phyloP scores from a whole-genome alignment of 2,797 vertebrate species.

The Loris lydekkerianus region DNA sequence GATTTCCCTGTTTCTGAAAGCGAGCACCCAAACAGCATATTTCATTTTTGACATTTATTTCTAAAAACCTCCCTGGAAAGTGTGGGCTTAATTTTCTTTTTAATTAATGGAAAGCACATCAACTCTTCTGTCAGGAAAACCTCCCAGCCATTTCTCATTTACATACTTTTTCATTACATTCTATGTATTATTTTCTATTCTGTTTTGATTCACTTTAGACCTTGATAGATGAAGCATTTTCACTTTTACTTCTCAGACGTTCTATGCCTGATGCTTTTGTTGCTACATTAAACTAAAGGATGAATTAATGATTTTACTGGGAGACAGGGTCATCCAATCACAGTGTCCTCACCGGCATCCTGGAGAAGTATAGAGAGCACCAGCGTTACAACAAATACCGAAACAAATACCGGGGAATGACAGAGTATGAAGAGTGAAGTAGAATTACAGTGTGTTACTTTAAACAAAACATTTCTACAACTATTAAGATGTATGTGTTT shows the following conservation, averaged over 20 bases:
- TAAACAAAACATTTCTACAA: slow-evolving; percentile 37
- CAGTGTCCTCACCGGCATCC: not conserved
- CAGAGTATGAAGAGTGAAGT: not conserved
- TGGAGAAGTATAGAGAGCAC: not conserved
- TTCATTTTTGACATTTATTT: slow-evolving; percentile 48
- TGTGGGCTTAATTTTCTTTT: not conserved
- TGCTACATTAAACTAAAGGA: slow-evolving; percentile 28
- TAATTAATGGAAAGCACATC: not conserved
- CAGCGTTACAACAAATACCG: slow-evolving; percentile 11
- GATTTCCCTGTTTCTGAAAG: slow-evolving; percentile 14
- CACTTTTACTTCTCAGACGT: slow-evolving; percentile 45
- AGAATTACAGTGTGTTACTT: not conserved
- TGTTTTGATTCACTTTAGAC: slow-evolving; percentile 36
- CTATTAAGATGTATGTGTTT: not conserved
- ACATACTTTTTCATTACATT: slow-evolving; percentile 30
- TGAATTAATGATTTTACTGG: slow-evolving; percentile 50
- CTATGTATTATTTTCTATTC: not conserved
- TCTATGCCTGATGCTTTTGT: slow-evolving; percentile 8
- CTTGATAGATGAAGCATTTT: slow-evolving; percentile 58
- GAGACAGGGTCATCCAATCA: not conserved
- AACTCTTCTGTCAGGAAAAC: slow-evolving; percentile 11
- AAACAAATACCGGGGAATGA: not conserved
- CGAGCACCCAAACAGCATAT: not conserved
- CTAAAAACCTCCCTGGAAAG: slow-evolving; percentile 21
- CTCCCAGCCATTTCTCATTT: slow-evolving; percentile 56